A percentile compares a stretch with the other conserved stretches of the same genome.
Evolutionary conservation across 2,113 vertebrate genomes (phyloP).

Genomic region (Axis porcinus): DNA sequence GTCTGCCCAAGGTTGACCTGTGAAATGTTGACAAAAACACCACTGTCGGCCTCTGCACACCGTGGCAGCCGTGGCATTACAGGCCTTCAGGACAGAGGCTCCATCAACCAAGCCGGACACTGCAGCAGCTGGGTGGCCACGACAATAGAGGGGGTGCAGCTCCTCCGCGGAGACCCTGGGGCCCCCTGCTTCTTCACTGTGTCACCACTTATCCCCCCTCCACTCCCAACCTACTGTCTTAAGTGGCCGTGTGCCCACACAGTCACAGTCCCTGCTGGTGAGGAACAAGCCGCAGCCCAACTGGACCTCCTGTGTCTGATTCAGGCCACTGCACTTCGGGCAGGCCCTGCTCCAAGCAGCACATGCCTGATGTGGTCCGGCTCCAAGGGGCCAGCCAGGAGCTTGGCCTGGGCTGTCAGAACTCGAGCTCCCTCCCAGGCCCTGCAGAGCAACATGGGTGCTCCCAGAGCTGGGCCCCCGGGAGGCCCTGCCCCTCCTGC

Average conservation of each 20-base stretch:
- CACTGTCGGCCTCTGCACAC: background rate
- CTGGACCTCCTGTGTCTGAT: background rate
- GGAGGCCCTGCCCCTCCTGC: background rate
- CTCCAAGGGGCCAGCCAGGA: background rate
- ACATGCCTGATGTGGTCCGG: background rate
- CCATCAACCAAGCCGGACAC: background rate
- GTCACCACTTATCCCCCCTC: background rate
- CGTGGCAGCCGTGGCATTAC: background rate
- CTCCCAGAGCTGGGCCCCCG: background rate
- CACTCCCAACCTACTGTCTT: background rate
- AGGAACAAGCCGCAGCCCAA: background rate
- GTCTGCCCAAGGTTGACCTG: background rate
- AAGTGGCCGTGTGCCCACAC: background rate
- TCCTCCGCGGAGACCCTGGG: background rate
- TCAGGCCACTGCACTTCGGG: background rate
- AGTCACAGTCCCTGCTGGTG: background rate
- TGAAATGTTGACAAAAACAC: background rate
- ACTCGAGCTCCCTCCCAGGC: background rate
- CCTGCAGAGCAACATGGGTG: too few species aligned
- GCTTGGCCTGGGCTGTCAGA: background rate
- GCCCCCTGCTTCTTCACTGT: background rate
- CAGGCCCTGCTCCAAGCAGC: background rate
- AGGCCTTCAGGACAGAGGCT: background rate
- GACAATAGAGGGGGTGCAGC: background rate
- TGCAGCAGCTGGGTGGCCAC: background rate